These are phyloP conservation scores for Brassicogethes aeneus DNA, from an alignment of 2,888 invertebrate species.

Conservation along the genomic window DNA sequence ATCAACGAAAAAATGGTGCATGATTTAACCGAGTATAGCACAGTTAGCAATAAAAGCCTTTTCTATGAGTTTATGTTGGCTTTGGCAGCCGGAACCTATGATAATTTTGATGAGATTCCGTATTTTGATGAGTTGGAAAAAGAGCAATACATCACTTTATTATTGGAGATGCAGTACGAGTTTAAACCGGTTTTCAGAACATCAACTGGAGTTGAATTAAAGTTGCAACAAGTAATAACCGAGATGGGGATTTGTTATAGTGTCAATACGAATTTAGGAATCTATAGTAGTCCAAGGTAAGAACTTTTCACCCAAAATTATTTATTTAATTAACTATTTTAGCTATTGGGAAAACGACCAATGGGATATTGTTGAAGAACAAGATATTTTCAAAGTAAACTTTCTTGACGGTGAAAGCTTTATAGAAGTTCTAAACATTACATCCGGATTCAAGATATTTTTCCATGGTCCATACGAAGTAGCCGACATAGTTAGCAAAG, in stretches of 20 bases:
- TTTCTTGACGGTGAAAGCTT: slow-evolving; percentile 58
- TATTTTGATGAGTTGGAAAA: slow-evolving; percentile 44
- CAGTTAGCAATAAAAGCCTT: slow-evolving; percentile 39
- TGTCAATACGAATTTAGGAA: slow-evolving; percentile 52
- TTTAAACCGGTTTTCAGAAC: slow-evolving; percentile 42
- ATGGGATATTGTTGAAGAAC: slow-evolving; percentile 43
- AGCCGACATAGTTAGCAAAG: slow-evolving; percentile 52
- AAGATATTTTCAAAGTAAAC: slow-evolving; percentile 48
- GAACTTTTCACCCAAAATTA: slow-evolving; percentile 18
- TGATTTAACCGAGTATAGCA: slow-evolving; percentile 36
- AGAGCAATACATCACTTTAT: slow-evolving; percentile 45
- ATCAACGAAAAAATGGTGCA: slow-evolving; percentile 47
- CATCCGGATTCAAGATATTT: slow-evolving; percentile 53
- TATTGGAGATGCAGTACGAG: slow-evolving; percentile 43
- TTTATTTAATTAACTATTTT: slow-evolving; percentile 9
- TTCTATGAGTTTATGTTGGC: slow-evolving; percentile 46
- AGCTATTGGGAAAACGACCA: slow-evolving; percentile 50
- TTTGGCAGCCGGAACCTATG: slow-evolving; percentile 49
- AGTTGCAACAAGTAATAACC: slow-evolving; percentile 46
- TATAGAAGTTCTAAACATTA: slow-evolving; percentile 51
- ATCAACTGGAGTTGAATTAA: slow-evolving; percentile 16
- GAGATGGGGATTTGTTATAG: slow-evolving; percentile 60
- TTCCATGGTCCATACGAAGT: slow-evolving; percentile 60
- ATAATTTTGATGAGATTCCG: slow-evolving; percentile 48
- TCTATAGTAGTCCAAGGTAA: slow-evolving; percentile 48